A percentile compares a stretch with the other conserved stretches of the same genome.
Conservation (phyloP, 2,888 invertebrate species). For the Andrena praecox region DNA sequence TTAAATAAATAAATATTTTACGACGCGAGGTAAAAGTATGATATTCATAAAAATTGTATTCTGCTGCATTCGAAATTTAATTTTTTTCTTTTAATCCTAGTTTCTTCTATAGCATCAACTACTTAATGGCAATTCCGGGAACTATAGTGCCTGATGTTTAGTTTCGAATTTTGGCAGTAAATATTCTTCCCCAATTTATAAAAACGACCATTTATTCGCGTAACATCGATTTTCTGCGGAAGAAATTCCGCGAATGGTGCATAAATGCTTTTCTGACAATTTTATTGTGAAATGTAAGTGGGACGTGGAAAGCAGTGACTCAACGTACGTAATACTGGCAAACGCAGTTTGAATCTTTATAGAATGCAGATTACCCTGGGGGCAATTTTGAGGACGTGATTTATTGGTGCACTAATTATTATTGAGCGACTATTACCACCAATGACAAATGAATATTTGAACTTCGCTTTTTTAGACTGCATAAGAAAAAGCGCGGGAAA, state of each 20-base stretch:
- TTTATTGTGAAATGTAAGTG: slow-evolving; percentile 1
- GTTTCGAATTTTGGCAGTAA: too few species aligned
- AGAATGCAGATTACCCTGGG: background rate
- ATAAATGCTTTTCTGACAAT: background rate
- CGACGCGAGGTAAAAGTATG: too few species aligned
- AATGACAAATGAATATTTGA: background rate
- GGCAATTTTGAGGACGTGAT: background rate
- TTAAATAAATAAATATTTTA: too few species aligned
- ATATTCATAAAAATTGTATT: too few species aligned
- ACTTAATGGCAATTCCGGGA: too few species aligned
- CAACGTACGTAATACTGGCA: background rate
- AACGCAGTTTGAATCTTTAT: background rate
- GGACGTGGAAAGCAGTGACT: slow-evolving; percentile 6
- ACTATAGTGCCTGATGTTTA: too few species aligned
- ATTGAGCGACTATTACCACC: background rate
- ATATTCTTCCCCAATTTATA: too few species aligned
- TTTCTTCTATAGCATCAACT: too few species aligned
- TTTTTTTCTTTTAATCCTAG: too few species aligned
- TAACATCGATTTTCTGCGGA: too few species aligned
- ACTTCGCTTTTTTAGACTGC: background rate
- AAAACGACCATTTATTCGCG: too few species aligned
- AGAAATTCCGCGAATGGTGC: background rate
- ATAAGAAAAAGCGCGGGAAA: background rate
- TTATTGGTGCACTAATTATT: slow-evolving; percentile 2
- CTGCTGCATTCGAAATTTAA: too few species aligned